A percentile compares a stretch with the other conserved stretches of the same genome.
These are phyloP conservation scores for Amphipyra tragopoginis DNA, from an alignment of 2,888 invertebrate genomes.

Conservation along the genomic window DNA sequence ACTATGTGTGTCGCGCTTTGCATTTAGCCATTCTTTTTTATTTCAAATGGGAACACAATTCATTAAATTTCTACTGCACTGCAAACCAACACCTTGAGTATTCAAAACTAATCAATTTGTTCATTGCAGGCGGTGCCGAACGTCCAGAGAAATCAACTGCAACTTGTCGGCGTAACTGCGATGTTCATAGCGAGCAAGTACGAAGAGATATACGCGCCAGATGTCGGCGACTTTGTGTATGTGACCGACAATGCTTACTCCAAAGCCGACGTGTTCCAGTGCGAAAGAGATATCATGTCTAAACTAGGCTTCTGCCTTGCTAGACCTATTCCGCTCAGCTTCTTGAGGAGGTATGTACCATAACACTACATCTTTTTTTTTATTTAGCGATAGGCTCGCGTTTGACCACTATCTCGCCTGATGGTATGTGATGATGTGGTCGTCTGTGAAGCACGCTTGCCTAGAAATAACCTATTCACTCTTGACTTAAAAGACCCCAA, in stretches of 20 bases:
- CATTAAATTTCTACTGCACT: too few species aligned
- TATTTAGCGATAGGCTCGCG: too few species aligned
- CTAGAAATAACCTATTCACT: too few species aligned
- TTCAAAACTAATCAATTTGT: not conserved
- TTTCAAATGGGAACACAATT: too few species aligned
- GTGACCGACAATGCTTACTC: conserved; percentile 97
- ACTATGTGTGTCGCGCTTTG: not conserved
- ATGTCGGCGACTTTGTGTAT: conserved; percentile 96
- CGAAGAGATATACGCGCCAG: conserved; percentile 97
- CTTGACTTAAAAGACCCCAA: too few species aligned
- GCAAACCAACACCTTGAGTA: not conserved
- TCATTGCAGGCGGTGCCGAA: conserved; percentile 89
- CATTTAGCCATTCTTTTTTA: not conserved
- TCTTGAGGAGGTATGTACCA: conserved; percentile 93
- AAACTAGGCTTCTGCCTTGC: conserved; percentile 95
- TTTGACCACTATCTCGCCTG: too few species aligned
- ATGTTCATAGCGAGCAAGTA: conserved; percentile 98
- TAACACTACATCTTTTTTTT: not conserved
- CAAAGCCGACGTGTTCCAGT: conserved; percentile 93
- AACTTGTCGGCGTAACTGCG: conserved; percentile 96
- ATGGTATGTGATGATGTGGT: too few species aligned
- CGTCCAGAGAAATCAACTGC: conserved; percentile 93
- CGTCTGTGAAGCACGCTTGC: too few species aligned
- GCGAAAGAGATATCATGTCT: conserved; percentile 95
- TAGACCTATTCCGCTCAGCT: conserved; percentile 96